phyloP scores from a whole-genome alignment of 2,113 vertebrate genomes.

The Deroptyus accipitrinus region DNA sequence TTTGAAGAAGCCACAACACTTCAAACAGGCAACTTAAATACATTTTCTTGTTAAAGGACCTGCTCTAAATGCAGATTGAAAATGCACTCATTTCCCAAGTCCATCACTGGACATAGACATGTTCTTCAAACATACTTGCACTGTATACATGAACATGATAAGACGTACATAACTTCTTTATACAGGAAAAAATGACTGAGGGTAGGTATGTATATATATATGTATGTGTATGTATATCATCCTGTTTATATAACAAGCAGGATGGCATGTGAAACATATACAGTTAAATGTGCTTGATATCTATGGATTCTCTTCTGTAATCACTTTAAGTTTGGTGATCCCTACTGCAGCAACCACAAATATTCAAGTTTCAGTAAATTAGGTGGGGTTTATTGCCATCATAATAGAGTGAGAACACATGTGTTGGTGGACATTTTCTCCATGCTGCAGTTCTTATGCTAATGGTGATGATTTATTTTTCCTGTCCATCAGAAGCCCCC shows the following conservation, averaged over 20 bases:
- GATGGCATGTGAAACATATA: not conserved
- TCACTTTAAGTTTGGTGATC: not conserved
- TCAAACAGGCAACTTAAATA: conserved; percentile 7
- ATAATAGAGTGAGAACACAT: not conserved
- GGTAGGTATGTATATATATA: not conserved
- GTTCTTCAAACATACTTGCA: not conserved
- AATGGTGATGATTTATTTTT: not conserved
- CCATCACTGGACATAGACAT: not conserved
- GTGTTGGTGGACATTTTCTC: not conserved
- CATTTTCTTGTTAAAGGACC: conserved; percentile 1
- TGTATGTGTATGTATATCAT: not conserved
- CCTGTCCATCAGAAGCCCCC: not conserved
- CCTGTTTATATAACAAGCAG: not conserved
- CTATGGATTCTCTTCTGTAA: not conserved
- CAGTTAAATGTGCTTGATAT: not conserved
- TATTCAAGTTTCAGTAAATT: not conserved
- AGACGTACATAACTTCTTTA: not conserved
- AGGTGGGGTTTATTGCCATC: not conserved
- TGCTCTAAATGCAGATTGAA: not conserved
- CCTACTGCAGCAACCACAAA: not conserved
- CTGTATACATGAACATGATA: fast-evolving
- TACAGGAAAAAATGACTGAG: not conserved
- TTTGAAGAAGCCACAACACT: conserved; percentile 36
- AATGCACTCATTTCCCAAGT: not conserved
- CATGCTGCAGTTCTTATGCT: not conserved